Evolutionary conservation across 2,113 vertebrate genomes (phyloP).

Genomic region (Oreotrochilus melanogaster): DNA sequence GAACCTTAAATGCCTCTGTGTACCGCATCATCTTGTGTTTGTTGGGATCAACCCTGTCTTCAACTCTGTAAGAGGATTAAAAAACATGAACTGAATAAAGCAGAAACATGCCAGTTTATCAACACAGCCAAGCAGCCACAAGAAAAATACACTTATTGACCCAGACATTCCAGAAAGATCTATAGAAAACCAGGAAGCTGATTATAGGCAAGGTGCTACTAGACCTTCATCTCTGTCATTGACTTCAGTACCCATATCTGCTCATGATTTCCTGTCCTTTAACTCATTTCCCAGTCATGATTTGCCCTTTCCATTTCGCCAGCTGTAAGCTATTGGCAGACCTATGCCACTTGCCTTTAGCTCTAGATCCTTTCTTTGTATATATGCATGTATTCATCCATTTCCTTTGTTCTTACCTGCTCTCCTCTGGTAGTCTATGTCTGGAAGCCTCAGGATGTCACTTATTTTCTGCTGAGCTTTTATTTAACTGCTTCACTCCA

Average conservation of each 20-base stretch:
- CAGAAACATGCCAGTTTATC: background rate
- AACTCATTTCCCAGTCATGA: background rate
- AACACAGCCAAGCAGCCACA: background rate
- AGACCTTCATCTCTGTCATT: background rate
- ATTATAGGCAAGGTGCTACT: background rate
- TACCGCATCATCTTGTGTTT: slow-evolving; percentile 84
- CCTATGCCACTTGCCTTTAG: background rate
- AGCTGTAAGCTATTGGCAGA: background rate
- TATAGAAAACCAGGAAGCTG: background rate
- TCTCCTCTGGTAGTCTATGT: background rate
- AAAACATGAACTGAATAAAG: background rate
- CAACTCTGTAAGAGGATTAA: slow-evolving; percentile 81
- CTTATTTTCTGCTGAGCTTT: background rate
- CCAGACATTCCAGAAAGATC: background rate
- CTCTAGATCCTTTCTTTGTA: background rate
- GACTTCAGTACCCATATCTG: background rate
- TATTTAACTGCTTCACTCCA: background rate
- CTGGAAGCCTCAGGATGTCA: background rate
- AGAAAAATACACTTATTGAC: background rate
- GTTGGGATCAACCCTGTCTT: slow-evolving; percentile 84
- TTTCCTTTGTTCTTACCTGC: background rate
- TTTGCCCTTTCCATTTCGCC: background rate
- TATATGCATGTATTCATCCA: background rate
- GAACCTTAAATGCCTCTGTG: slow-evolving; percentile 81
- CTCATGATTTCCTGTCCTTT: background rate